phyloP scores from a whole-genome alignment of 2,113 vertebrate genomes.

The Osmerus eperlanus region DNA sequence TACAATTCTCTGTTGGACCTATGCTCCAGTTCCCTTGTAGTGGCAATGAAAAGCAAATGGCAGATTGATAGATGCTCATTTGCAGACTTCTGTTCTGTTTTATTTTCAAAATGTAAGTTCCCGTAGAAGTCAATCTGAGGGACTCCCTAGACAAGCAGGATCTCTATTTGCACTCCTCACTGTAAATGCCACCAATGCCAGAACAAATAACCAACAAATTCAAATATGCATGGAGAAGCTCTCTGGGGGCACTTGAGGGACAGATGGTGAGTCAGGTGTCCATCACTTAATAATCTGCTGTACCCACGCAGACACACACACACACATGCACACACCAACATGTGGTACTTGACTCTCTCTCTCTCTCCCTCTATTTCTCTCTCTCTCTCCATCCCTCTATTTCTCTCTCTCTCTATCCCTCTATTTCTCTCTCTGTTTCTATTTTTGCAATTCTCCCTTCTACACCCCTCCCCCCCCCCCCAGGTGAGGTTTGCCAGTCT shows the following conservation, averaged over 20 bases:
- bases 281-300: not conserved
- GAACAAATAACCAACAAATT: not conserved
- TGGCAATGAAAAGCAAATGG: conserved; percentile 33
- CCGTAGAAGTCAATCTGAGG: conserved; percentile 21
- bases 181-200: conserved; percentile 17
- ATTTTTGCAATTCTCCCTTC: not conserved
- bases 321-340: conserved; percentile 1
- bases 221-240: not conserved
- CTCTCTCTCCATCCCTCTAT: not conserved
- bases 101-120: conserved; percentile 34
- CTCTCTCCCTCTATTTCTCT: not conserved
- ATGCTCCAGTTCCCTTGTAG: conserved; percentile 10
- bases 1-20: not conserved
- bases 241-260: conserved; percentile 4
- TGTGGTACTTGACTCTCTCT: not conserved
- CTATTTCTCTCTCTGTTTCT: not conserved
- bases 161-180: conserved; percentile 12
- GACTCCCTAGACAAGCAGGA: conserved; percentile 21
- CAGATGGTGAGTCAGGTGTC: not conserved
- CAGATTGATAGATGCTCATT: conserved; percentile 22
- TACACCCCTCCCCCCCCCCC: not conserved
- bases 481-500: conserved; percentile 93
- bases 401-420: not conserved
- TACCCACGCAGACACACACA: not conserved
- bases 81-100: conserved; percentile 7